A percentile compares a stretch with the other conserved stretches of the same genome.
phyloP scores from a whole-genome alignment of 1,140 invertebrate species.

The Metopolophium dirhodum region DNA sequence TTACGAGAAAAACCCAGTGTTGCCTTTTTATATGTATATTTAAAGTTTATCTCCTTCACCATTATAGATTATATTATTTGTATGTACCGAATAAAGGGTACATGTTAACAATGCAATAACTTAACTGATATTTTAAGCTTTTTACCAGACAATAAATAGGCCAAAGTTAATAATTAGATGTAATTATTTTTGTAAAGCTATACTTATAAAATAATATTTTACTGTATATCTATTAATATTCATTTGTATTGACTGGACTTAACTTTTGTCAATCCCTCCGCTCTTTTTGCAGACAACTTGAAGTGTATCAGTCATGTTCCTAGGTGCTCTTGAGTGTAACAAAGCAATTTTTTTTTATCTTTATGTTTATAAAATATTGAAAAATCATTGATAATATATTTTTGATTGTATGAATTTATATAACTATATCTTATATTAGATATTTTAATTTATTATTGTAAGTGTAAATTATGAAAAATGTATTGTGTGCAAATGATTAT shows the following conservation, averaged over 20 bases:
- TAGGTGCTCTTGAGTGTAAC: conserved; percentile 53
- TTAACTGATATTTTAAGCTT: conserved; percentile 33
- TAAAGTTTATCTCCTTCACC: conserved; percentile 19
- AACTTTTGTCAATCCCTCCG: conserved; percentile 18
- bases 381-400: conserved; percentile 30
- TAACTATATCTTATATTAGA: background rate
- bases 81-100: background rate
- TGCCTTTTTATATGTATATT: conserved; percentile 45
- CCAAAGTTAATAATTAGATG: conserved; percentile 42
- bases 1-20: conserved; percentile 30
- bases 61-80: conserved; percentile 24
- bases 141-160: conserved; percentile 54
- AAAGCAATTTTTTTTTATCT: conserved; percentile 34
- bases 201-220: conserved; percentile 24
- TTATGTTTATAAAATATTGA: conserved; percentile 22
- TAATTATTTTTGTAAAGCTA: conserved; percentile 33
- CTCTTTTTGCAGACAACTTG: conserved; percentile 42
- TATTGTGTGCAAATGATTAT: conserved; percentile 53
- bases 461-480: background rate
- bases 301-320: conserved; percentile 52
- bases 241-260: conserved; percentile 43
- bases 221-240: conserved; percentile 3
- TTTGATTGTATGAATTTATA: conserved; percentile 32
- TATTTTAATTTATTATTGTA: conserved; percentile 35
- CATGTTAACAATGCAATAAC: conserved; percentile 22